Evolutionary conservation across 2,888 invertebrate genomes (phyloP).

Genomic region (Pachydiplax longipennis): DNA sequence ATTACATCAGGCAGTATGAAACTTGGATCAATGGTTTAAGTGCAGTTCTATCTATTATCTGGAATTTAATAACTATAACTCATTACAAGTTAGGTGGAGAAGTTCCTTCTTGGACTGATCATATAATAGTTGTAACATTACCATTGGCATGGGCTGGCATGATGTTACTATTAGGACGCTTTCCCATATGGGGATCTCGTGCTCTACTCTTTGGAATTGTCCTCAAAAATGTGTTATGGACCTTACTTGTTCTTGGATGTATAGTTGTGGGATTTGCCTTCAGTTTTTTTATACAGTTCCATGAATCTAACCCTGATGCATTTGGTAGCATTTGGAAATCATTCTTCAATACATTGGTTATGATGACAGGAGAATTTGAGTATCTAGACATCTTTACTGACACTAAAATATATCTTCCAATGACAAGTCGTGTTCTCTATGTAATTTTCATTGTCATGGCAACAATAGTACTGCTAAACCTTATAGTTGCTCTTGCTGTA

Average conservation of each 20-base stretch:
- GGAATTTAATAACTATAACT: not conserved
- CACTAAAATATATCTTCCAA: not conserved
- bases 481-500: not conserved
- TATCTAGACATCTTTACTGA: slow-evolving; percentile 60
- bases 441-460: not conserved
- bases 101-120: slow-evolving; percentile 56
- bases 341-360: slow-evolving; percentile 64
- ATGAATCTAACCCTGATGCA: slow-evolving; percentile 57
- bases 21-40: slow-evolving; percentile 15
- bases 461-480: not conserved
- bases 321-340: slow-evolving; percentile 60
- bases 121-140: slow-evolving; percentile 64
- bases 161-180: slow-evolving; percentile 65
- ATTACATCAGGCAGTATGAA: not conserved
- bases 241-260: slow-evolving; percentile 64
- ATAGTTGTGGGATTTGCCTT: slow-evolving; percentile 65
- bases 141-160: slow-evolving; percentile 66
- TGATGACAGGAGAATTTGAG: slow-evolving; percentile 68
- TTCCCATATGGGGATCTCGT: slow-evolving; percentile 66
- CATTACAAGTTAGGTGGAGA: not conserved
- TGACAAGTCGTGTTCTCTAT: slow-evolving; percentile 8
- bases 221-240: slow-evolving; percentile 62
- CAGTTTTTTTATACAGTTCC: slow-evolving; percentile 65
- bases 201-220: slow-evolving; percentile 66
- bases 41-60: not conserved